Evolutionary conservation across 2,797 vertebrate genomes (phyloP).

Genomic region (Rallus crepitans): DNA sequence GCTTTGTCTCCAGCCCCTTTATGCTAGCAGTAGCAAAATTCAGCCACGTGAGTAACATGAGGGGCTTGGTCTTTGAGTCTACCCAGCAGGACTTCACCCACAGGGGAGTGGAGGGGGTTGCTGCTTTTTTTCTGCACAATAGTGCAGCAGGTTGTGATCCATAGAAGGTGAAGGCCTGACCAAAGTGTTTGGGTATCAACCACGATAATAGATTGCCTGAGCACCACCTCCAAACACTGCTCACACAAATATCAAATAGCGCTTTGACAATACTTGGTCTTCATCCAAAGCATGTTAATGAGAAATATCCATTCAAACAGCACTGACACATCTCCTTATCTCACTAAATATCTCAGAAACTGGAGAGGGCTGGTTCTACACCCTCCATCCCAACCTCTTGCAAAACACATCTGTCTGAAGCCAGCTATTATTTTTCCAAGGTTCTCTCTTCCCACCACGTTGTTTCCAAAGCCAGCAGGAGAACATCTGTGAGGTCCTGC

Average conservation of each 20-base stretch:
- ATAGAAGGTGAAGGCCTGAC: background rate
- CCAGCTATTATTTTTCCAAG: background rate
- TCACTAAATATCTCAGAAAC: background rate
- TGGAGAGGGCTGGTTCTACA: background rate
- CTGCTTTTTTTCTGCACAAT: background rate
- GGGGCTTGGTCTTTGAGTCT: background rate
- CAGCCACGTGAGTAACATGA: accelerated
- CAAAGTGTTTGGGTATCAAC: background rate
- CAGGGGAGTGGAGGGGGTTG: background rate
- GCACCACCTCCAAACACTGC: background rate
- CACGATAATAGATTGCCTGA: background rate
- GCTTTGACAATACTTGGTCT: background rate
- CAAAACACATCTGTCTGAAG: background rate
- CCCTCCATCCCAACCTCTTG: background rate
- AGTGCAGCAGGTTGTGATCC: background rate
- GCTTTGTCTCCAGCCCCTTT: background rate
- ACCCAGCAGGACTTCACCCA: background rate
- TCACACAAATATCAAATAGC: background rate
- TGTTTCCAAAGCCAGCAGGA: background rate
- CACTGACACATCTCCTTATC: background rate
- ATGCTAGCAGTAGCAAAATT: background rate
- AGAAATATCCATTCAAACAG: background rate
- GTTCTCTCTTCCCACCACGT: background rate
- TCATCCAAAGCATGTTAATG: background rate
- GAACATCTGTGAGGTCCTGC: background rate